These are phyloP conservation scores for Pedicia rivosa DNA, from an alignment of 2,888 invertebrate genomes.

Conservation along the genomic window DNA sequence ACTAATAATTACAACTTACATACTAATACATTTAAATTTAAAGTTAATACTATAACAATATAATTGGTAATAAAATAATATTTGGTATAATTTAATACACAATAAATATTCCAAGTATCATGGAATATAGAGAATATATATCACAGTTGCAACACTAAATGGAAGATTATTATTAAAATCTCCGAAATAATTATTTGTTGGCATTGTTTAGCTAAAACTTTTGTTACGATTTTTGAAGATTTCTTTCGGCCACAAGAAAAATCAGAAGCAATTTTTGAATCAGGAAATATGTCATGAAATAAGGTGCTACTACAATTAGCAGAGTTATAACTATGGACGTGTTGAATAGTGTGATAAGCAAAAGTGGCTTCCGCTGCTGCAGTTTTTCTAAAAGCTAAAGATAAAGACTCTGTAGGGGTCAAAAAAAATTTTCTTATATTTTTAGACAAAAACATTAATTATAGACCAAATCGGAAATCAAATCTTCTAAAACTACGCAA, in stretches of 20 bases:
- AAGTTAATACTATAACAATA: too few species aligned
- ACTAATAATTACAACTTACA: too few species aligned
- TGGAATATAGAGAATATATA: too few species aligned
- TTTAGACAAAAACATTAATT: too few species aligned
- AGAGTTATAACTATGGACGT: neutral
- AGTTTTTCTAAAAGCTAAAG: neutral
- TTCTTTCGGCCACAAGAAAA: neutral
- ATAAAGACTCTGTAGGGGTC: neutral
- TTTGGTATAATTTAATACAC: too few species aligned
- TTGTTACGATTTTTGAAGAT: constrained; percentile 1
- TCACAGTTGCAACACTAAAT: neutral
- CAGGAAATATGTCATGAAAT: neutral
- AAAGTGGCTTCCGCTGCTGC: neutral
- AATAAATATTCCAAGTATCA: too few species aligned
- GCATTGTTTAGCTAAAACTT: neutral
- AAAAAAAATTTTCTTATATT: neutral
- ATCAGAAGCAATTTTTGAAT: neutral
- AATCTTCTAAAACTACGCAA: too few species aligned
- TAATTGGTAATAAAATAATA: too few species aligned
- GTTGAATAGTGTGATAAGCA: neutral
- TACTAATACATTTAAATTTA: too few species aligned
- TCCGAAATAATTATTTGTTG: neutral
- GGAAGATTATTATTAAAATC: neutral
- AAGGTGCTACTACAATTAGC: neutral
- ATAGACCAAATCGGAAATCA: too few species aligned